Evolutionary conservation across 2,113 vertebrate species (phyloP), one percentile per base, ranked within the genome.

Genomic region (Empidonax alnorum): DNA sequence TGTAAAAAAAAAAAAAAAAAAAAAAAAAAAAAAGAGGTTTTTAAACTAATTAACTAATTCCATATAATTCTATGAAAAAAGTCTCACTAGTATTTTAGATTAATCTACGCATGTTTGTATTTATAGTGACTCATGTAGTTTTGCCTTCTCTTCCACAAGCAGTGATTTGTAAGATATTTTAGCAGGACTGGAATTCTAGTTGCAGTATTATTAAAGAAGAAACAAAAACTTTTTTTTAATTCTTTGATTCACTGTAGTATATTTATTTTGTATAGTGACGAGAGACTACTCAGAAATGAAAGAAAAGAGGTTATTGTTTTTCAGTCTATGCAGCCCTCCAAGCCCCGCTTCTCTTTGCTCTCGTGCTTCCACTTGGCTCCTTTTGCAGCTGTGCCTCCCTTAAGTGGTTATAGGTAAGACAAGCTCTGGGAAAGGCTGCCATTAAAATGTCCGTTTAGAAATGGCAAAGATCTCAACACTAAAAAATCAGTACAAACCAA

Each of bases 371-470:
- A 24, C 19, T 55, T 58, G n/a, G 3, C 3, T 91, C 7, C 18
- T 56, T 31, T 71, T 5, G 4, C n/a, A 63, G 10, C 4, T 46
- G 9, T 27, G 22, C 10, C 24, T 79, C 19, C 15, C 20, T 49
- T 66, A 58, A 67, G 10, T 9, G 3, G 14, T 56, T 72, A n/a
- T 18, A 53, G 27, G 16, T 17, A 77, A 78, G 37, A 56, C 5
- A 33, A 8, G 2, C 11, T 85, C 71, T 53, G n/a, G 35, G 14
- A 74, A 78, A 80, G 90, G 22, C 7, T 44, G 9, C 21, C 6
- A 17, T 42, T 69, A n/a, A 56, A 73, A n/a, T 20, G 2, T 16
- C 6, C 0, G 0, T 21, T 12, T 55, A 58, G 28, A 79, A 89
- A 84, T 52, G 9, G 3, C 16, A 65, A 72, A 35, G 7, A 28